Conservation (phyloP, 2,113 vertebrate genomes). For the Sander vitreus region DNA sequence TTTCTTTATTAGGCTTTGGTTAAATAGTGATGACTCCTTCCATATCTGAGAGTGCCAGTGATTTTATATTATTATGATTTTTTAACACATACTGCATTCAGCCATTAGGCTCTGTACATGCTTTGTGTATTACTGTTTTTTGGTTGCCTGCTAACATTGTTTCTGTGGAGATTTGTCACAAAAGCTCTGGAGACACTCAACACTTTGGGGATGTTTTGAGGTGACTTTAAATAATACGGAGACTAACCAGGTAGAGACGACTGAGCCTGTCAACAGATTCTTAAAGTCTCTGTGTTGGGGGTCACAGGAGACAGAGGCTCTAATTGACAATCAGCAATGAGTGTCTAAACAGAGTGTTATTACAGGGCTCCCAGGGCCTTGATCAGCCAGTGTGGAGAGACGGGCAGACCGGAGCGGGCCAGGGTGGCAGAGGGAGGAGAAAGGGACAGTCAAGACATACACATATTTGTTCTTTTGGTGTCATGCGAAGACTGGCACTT, state of each 20-base stretch:
- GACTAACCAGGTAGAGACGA: slow-evolving; percentile 69
- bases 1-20: slow-evolving; percentile 61
- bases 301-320: slow-evolving; percentile 60
- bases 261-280: slow-evolving; percentile 64
- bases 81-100: slow-evolving; percentile 40
- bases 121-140: slow-evolving; percentile 17
- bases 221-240: slow-evolving; percentile 42
- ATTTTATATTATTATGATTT: slow-evolving; percentile 42
- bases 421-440: neutral
- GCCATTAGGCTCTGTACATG: neutral
- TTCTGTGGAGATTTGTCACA: neutral
- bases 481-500: slow-evolving; percentile 20
- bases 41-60: slow-evolving; percentile 38
- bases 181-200: slow-evolving; percentile 24
- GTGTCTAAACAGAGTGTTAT: slow-evolving; percentile 68
- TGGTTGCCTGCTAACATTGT: slow-evolving; percentile 17
- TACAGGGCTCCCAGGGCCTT: slow-evolving; percentile 51
- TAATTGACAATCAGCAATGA: slow-evolving; percentile 76
- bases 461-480: slow-evolving; percentile 46
- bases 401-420: slow-evolving; percentile 6
- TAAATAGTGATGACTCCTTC: slow-evolving; percentile 62
- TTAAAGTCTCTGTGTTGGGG: slow-evolving; percentile 59
- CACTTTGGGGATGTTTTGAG: slow-evolving; percentile 29
- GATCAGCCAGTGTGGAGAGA: slow-evolving; percentile 70
- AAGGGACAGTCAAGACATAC: slow-evolving; percentile 24